phyloP scores from a whole-genome alignment of 2,113 vertebrate species.

The Ptyas mucosa region DNA sequence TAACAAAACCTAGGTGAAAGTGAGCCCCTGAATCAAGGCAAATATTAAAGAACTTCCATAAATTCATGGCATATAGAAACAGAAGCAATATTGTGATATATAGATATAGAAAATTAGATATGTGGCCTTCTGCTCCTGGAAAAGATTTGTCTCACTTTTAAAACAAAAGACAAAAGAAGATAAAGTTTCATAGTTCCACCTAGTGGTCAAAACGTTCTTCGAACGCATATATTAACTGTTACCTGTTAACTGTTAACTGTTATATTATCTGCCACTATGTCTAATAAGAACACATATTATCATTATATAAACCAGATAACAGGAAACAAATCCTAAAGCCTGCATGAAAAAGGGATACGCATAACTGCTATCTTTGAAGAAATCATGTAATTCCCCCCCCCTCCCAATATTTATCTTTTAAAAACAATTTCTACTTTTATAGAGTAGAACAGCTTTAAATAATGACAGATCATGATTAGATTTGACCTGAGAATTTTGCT shows the following conservation, averaged over 20 bases:
- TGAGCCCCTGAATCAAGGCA: constrained; percentile 23
- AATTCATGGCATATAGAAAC: constrained; percentile 22
- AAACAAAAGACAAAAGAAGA: constrained; percentile 32
- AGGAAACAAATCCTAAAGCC: background rate
- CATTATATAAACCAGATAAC: background rate
- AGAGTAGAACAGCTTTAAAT: background rate
- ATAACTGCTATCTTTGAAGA: background rate
- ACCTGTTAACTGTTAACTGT: too few species aligned
- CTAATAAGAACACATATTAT: background rate
- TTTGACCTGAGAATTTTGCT: background rate
- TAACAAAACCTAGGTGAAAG: background rate
- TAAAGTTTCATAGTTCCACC: constrained; percentile 65
- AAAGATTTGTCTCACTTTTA: constrained; percentile 16
- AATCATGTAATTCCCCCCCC: background rate
- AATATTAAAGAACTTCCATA: constrained; percentile 42
- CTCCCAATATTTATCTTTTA: background rate
- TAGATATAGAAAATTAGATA: background rate
- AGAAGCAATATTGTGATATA: background rate
- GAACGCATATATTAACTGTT: background rate
- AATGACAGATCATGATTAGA: background rate
- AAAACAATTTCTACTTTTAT: background rate
- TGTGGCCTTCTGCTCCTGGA: constrained; percentile 10
- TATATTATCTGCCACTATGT: constrained; percentile 17
- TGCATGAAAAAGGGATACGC: background rate
- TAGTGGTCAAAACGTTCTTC: constrained; percentile 62